Evolutionary conservation across 2,113 vertebrate genomes (phyloP).

Genomic region (Dicerorhinus sumatrensis): DNA sequence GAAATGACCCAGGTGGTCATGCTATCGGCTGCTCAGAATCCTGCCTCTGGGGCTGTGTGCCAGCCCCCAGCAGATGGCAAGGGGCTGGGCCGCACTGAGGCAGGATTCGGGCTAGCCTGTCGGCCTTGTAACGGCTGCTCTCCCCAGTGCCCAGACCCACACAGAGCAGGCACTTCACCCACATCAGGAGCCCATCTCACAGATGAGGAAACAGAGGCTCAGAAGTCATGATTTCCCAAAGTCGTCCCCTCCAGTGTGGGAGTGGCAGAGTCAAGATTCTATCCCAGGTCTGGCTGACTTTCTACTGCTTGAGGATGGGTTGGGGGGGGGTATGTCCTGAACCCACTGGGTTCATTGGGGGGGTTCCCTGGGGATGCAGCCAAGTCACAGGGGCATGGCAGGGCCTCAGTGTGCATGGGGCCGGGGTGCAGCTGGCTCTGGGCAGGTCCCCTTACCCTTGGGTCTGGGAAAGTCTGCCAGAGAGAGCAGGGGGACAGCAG

Average conservation of each 20-base stretch:
- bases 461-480: not conserved
- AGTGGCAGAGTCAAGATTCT: not conserved
- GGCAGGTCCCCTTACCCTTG: too few relatives aligned
- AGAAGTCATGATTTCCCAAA: not conserved
- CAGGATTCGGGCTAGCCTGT: too few relatives aligned
- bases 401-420: rapidly evolving
- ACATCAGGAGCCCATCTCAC: not conserved
- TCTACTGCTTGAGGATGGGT: not conserved
- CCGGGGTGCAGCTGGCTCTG: not conserved
- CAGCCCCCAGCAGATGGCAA: not conserved
- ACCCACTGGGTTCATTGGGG: not conserved
- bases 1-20: too few relatives aligned
- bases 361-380: not conserved
- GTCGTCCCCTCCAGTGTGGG: not conserved
- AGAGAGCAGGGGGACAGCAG: not conserved
- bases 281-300: not conserved
- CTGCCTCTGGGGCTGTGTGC: not conserved
- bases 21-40: too few relatives aligned
- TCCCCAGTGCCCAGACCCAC: rapidly evolving
- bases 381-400: not conserved
- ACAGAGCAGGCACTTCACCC: too few relatives aligned
- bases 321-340: not conserved
- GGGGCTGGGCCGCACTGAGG: not conserved
- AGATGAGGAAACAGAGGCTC: not conserved
- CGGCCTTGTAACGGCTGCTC: not conserved